Conservation (phyloP, 2,797 vertebrate species). For the Tympanoctomys barrerae region DNA sequence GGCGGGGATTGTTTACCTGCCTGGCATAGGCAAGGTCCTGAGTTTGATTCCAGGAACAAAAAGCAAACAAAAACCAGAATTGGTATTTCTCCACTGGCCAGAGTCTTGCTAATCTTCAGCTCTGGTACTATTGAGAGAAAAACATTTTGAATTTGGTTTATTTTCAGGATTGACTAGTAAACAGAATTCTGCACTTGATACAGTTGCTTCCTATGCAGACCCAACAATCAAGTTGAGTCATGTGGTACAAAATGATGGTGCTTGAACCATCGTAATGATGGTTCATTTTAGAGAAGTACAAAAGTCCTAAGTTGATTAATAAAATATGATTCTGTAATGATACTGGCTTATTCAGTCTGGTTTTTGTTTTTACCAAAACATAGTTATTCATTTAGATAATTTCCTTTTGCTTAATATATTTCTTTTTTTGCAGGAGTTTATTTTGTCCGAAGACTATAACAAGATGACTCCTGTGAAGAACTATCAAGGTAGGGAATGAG, state of each 20-base stretch:
- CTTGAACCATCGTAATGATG: background rate
- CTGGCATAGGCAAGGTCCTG: no score
- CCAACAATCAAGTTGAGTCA: background rate
- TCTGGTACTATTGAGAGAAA: background rate
- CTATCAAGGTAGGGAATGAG: slow-evolving; percentile 93
- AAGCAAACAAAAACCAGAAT: no score
- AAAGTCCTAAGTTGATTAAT: slow-evolving; percentile 24
- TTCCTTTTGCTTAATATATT: slow-evolving; percentile 68
- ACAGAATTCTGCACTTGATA: slow-evolving; percentile 9
- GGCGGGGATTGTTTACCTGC: no score
- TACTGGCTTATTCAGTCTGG: background rate
- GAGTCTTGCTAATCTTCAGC: background rate
- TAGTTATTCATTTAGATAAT: slow-evolving; percentile 17
- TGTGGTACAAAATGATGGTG: slow-evolving; percentile 24
- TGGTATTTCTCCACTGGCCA: background rate
- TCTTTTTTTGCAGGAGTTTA: slow-evolving; percentile 93
- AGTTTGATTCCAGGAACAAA: no score
- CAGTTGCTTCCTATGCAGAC: background rate
- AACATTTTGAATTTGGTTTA: background rate
- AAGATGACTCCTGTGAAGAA: slow-evolving; percentile 96
- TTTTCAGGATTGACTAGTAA: background rate
- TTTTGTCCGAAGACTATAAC: slow-evolving; percentile 98
- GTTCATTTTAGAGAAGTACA: background rate
- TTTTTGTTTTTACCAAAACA: slow-evolving; percentile 47
- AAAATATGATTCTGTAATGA: slow-evolving; percentile 39